phyloP scores from a whole-genome alignment of 2,797 vertebrate genomes.

The Manis pentadactyla region DNA sequence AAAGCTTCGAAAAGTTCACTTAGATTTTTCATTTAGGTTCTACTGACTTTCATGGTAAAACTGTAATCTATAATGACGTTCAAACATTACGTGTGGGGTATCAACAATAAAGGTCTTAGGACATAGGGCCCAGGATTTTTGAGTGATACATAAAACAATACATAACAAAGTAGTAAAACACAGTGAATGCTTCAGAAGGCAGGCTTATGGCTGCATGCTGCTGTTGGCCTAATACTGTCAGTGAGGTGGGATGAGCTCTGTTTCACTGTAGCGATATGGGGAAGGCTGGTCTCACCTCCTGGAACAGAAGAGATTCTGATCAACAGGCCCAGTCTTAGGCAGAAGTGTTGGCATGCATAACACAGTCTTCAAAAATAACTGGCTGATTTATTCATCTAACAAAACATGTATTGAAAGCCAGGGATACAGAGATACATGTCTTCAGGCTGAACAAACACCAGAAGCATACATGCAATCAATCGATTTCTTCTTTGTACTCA shows the following conservation, averaged over 20 bases:
- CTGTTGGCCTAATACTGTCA: not conserved
- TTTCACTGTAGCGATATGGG: not conserved
- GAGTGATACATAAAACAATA: not conserved
- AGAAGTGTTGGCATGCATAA: not conserved
- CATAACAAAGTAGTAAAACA: not conserved
- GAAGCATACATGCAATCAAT: not conserved
- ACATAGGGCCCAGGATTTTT: not conserved
- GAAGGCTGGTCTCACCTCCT: not conserved
- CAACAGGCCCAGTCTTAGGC: not conserved
- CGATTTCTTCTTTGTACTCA: not conserved
- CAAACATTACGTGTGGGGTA: not conserved
- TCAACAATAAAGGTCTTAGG: constrained; percentile 36
- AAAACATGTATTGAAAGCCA: not conserved
- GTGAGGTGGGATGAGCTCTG: not conserved
- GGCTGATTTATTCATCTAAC: not conserved
- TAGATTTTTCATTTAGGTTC: not conserved
- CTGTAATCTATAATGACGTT: not conserved
- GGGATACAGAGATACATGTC: not conserved
- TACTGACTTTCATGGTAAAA: constrained; percentile 14
- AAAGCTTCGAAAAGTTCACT: not conserved
- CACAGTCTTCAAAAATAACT: not conserved
- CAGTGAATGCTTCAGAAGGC: not conserved
- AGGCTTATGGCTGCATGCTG: not conserved
- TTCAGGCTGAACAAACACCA: not conserved
- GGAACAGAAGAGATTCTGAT: not conserved